Percentiles rank a stretch among this genome's conserved stretches.
These are phyloP conservation scores for Heliconius himera DNA, from an alignment of 1,140 invertebrate genomes.

Conservation along the genomic window DNA sequence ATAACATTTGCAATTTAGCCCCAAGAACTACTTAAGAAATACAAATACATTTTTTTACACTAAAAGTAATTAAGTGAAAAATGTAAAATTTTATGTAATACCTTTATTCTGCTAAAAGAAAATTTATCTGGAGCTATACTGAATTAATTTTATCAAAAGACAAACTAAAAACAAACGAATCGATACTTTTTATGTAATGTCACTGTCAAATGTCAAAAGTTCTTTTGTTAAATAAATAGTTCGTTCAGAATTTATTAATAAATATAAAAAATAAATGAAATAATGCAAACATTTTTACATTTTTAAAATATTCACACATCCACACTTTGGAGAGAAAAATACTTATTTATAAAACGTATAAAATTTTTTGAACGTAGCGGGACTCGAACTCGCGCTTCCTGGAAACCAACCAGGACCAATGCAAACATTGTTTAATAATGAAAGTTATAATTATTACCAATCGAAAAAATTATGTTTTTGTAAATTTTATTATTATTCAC, in stretches of 20 bases:
- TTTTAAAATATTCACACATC: too few species aligned
- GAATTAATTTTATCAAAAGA: background rate
- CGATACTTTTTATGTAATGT: background rate
- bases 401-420: too few species aligned
- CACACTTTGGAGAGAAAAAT: too few species aligned
- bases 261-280: background rate
- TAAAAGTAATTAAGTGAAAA: background rate
- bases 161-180: conserved; percentile 10
- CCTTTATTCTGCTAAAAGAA: background rate
- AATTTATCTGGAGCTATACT: background rate
- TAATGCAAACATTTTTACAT: background rate
- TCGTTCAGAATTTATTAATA: background rate
- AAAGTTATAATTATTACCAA: background rate
- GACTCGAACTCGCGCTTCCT: too few species aligned
- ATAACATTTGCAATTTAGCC: background rate
- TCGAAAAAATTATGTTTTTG: too few species aligned
- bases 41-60: background rate
- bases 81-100: background rate
- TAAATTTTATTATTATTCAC: too few species aligned
- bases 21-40: background rate
- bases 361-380: too few species aligned
- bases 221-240: background rate
- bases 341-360: too few species aligned
- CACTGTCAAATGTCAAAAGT: background rate
- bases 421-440: background rate